Percentiles rank a stretch among this genome's conserved stretches.
These are phyloP conservation scores for Periparus ater DNA, from an alignment of 2,797 vertebrate species.

Conservation along the genomic window DNA sequence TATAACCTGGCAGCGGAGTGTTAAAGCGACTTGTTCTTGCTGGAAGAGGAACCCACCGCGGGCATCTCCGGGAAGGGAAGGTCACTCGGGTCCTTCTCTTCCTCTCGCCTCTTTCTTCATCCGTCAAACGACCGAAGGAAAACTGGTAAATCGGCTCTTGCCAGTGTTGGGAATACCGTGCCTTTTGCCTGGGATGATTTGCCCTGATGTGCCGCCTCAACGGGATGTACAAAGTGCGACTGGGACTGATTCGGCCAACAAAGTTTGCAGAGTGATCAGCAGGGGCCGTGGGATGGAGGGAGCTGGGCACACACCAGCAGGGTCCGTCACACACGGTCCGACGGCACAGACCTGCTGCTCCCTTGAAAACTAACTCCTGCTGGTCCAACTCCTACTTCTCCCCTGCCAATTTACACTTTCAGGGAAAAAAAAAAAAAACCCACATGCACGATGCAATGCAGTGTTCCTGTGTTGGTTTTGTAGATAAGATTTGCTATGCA, in stretches of 20 bases:
- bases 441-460: slow-evolving; percentile 21
- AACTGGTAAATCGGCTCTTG: background rate
- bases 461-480: slow-evolving; percentile 44
- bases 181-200: slow-evolving; percentile 57
- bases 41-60: background rate
- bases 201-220: background rate
- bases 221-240: slow-evolving; percentile 60
- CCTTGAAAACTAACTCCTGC: slow-evolving; percentile 15
- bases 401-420: background rate
- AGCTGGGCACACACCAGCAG: background rate
- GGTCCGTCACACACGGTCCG: background rate
- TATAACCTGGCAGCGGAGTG: background rate
- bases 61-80: background rate
- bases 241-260: background rate
- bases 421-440: background rate
- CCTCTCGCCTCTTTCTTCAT: background rate
- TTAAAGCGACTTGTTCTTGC: background rate
- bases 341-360: slow-evolving; percentile 13
- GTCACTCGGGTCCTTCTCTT: background rate
- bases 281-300: slow-evolving; percentile 33
- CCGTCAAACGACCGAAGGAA: background rate
- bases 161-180: slow-evolving; percentile 57
- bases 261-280: slow-evolving; percentile 42
- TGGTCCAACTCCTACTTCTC: background rate
- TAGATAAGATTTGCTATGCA: slow-evolving; percentile 66